A percentile compares a stretch with the other conserved stretches of the same genome.
Conservation (phyloP, 1,140 invertebrate species). For the Vollenhovia emeryi region DNA sequence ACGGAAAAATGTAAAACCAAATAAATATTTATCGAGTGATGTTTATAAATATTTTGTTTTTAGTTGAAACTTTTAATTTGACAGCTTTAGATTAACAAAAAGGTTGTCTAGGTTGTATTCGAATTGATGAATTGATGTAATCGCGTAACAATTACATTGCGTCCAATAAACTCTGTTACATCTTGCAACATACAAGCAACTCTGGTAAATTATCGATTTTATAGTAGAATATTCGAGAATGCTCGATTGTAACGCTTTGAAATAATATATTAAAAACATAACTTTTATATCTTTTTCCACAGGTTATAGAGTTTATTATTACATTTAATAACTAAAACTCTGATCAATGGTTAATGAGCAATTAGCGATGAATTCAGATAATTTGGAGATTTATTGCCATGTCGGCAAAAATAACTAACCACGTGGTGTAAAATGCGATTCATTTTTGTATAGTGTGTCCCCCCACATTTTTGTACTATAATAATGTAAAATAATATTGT, state of each 20-base stretch:
- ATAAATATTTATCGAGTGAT: not conserved
- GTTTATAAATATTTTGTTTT: conserved; percentile 25
- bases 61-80: not conserved
- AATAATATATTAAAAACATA: conserved; percentile 7
- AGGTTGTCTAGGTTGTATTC: not conserved
- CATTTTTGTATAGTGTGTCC: not conserved
- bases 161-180: not conserved
- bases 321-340: not conserved
- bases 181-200: not conserved
- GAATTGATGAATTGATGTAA: conserved; percentile 7
- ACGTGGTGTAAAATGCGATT: not conserved
- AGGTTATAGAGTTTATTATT: not conserved
- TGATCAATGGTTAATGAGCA: not conserved
- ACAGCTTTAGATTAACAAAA: conserved; percentile 16
- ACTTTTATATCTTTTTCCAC: not conserved
- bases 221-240: conserved; percentile 8
- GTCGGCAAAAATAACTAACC: not conserved
- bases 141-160: conserved; percentile 1
- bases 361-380: not conserved
- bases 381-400: not conserved
- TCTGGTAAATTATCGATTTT: conserved; percentile 25
- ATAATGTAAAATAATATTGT: not conserved
- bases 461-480: not conserved
- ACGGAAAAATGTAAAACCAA: not conserved
- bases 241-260: not conserved